Base-by-base conservation (phyloP, 2,113 vertebrate species). In the Festucalex cinctus region DNA sequence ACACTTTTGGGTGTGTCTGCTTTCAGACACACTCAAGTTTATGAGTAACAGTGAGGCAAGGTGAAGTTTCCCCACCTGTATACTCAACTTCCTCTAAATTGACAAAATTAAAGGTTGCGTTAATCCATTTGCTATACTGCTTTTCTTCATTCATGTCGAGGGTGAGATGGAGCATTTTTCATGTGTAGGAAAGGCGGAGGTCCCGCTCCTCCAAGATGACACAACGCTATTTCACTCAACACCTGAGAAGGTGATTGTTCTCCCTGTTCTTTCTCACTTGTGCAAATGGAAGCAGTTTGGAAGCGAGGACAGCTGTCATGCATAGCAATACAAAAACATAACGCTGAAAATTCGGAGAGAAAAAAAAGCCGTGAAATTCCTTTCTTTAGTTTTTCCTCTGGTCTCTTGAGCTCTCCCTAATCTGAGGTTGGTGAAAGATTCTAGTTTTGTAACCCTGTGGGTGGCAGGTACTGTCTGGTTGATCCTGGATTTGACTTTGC, bases 1-100 rank as follows among this genome's bases (percentile, higher is more conserved):
- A 76, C 74, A 84, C 56, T 65, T 35, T 68, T 71, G 43, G 83
- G 85, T 66, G 87, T 82, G 87, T 65, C 73, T 0, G 39, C 53
- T n/a, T 20, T 19, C 36, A 69, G 32, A 64, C 69, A 8, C 48
- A n/a, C 19, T 75, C 37, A 65, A 46, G 63, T 73, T 82, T 74
- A 3, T 10, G 84, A 86, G 80, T 77, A 86, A 86, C 77, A 63
- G 0, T 44, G 61, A 56, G 79, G 68, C 76, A 43, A 81, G 37
- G 60, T 17, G 20, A 39, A 4, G n/a, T 61, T 61, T 61, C 58
- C 36, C 20, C 37, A 61, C 58, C 13, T 17, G 13, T 43, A 26
- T n/a, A 62, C 14, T 62, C 36, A 62, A 73, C 73, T 86, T 83
- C 78, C 86, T 81, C 26, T 66, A 41, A 69, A 84, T 83, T 79